A percentile compares a stretch with the other conserved stretches of the same genome.
Evolutionary conservation across 2,888 invertebrate species (phyloP).

Genomic region (Catocala sponsa): DNA sequence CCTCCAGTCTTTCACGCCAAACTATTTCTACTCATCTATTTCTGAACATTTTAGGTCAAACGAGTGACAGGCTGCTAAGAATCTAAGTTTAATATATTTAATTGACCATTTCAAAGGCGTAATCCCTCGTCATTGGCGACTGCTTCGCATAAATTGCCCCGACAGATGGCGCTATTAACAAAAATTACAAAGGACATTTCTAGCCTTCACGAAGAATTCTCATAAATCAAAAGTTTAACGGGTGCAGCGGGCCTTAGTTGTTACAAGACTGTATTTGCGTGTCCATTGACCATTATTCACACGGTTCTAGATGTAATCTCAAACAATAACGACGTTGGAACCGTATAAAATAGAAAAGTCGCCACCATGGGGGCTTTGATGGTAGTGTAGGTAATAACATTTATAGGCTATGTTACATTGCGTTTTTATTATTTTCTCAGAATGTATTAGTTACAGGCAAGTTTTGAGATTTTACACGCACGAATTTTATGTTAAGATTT

Average conservation of each 20-base stretch:
- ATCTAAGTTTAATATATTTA: conserved; percentile 37
- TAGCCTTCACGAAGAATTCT: conserved; percentile 1
- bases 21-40: neutral
- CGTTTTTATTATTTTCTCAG: neutral
- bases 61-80: conserved; percentile 1
- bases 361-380: conserved; percentile 14
- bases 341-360: conserved; percentile 22
- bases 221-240: conserved; percentile 7
- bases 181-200: conserved; percentile 30
- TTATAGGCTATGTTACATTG: conserved; percentile 6
- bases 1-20: neutral
- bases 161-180: conserved; percentile 40
- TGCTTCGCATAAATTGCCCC: conserved; percentile 37
- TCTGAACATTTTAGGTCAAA: neutral
- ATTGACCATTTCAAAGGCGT: conserved; percentile 24
- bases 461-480: conserved; percentile 11
- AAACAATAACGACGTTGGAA: conserved; percentile 22
- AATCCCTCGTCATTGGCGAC: conserved; percentile 22
- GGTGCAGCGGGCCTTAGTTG: neutral
- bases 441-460: conserved; percentile 6
- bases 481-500: neutral
- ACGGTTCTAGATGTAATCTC: conserved; percentile 35
- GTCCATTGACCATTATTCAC: conserved; percentile 38
- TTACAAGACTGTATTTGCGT: conserved; percentile 28
- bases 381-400: conserved; percentile 10